Evolutionary conservation across 2,888 invertebrate species (phyloP).

Genomic region (Apoda limacodes): DNA sequence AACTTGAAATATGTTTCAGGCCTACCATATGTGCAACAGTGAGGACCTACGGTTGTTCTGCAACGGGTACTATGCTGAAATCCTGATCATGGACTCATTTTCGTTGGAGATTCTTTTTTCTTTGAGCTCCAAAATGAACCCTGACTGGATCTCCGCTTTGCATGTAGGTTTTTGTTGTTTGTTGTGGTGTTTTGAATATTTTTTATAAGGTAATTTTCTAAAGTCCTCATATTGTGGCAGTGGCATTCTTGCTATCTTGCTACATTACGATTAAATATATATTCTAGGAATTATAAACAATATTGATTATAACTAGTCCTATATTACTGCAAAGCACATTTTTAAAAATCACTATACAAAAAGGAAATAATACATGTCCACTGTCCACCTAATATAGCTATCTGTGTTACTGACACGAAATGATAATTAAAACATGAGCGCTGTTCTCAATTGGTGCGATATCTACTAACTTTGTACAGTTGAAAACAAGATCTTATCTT

Average conservation of each 20-base stretch:
- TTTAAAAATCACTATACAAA: too few species aligned
- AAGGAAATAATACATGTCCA: too few species aligned
- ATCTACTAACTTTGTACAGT: too few species aligned
- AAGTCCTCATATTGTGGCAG: neutral
- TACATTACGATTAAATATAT: too few species aligned
- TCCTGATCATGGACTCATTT: slow-evolving; percentile 96
- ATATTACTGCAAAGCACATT: neutral
- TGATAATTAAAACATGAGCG: too few species aligned
- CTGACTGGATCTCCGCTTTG: slow-evolving; percentile 98
- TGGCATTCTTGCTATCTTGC: neutral
- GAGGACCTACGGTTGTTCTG: slow-evolving; percentile 92
- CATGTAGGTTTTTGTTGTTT: slow-evolving; percentile 78
- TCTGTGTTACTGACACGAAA: too few species aligned
- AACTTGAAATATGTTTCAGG: too few species aligned
- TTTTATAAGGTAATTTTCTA: neutral
- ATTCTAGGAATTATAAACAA: too few species aligned
- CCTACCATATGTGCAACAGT: slow-evolving; percentile 86
- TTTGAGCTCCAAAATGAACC: slow-evolving; percentile 94
- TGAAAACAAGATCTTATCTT: too few species aligned
- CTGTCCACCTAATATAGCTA: too few species aligned
- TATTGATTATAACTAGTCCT: neutral
- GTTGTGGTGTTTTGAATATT: neutral
- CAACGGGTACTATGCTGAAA: slow-evolving; percentile 98
- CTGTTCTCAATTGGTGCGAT: too few species aligned
- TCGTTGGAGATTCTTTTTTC: slow-evolving; percentile 92